phyloP scores from a whole-genome alignment of 2,113 vertebrate species.

The Petrocephalus zakoni region DNA sequence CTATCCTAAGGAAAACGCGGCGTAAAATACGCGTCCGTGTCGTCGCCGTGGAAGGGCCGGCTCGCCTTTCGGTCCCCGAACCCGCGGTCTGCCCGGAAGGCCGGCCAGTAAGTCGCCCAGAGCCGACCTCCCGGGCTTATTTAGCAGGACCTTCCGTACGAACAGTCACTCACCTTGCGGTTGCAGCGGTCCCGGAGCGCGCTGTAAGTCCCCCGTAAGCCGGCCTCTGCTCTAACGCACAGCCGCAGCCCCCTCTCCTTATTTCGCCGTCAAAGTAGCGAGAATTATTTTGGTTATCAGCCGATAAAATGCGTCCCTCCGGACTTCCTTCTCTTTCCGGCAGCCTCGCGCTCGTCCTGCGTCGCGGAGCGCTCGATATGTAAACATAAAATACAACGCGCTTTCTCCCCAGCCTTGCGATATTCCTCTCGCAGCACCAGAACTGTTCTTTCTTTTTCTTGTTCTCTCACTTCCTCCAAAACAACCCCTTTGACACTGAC shows the following conservation, averaged over 20 bases:
- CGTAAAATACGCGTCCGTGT: background rate
- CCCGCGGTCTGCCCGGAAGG: background rate
- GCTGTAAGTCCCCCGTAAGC: background rate
- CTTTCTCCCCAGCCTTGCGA: background rate
- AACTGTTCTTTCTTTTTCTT: conserved; percentile 19
- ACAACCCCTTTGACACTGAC: conserved; percentile 18
- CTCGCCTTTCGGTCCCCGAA: background rate
- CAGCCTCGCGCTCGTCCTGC: background rate
- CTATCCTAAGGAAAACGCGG: background rate
- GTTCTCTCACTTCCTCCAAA: conserved; percentile 27
- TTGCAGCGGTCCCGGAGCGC: conserved; percentile 8
- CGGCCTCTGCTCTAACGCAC: background rate
- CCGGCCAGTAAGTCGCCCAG: background rate
- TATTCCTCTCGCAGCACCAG: background rate
- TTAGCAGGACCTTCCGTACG: background rate
- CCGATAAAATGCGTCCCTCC: background rate
- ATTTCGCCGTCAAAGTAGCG: background rate
- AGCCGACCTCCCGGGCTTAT: background rate
- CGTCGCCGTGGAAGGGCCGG: background rate
- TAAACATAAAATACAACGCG: background rate
- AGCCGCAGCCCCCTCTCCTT: background rate
- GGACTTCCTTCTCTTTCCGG: background rate
- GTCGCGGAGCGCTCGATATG: background rate
- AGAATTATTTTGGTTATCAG: background rate
- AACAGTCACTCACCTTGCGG: conserved; percentile 6